Evolutionary conservation across 2,797 vertebrate species (phyloP), one percentile per base, ranked within the genome.

Genomic region (Spea hammondii): DNA sequence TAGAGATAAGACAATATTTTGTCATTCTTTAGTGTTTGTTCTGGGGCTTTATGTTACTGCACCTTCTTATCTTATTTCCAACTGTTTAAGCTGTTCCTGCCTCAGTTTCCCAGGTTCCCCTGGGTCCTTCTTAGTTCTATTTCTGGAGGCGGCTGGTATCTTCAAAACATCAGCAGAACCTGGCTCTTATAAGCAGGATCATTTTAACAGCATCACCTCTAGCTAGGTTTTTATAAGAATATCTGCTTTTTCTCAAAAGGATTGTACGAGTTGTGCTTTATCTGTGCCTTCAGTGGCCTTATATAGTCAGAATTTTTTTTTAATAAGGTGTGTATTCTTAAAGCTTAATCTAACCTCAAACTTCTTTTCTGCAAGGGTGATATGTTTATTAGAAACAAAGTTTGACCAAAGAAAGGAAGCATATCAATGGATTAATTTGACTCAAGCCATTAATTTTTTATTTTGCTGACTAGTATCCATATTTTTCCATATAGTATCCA

Each of bases 81-180:
- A 4, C 57, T 72, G 67, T 65, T 72, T 50, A 49, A 10, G 5
- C 65, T 46, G 76, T 76, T 72, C 62, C 79, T 72, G 79, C 48
- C 50, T 69, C 49, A 10, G 50, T 77, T 77, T 73, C 32, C 70
- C 70, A 68, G 48, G 70, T 72, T 69, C 69, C 70, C 62, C 74
- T 67, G 74, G 79, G 74, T 81, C 64, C 48, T 62, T 76, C 59
- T 67, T 64, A 53, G 54, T 77, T 82, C 79, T 82, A 82, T 82
- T 77, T 77, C 68, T 73, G 79, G 65, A 82, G 79, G 65, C 68
- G 70, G 17, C 49, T 73, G 48, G 55, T 72, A 64, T 75, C 55
- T 48, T 65, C 59, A 47, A 81, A 49, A 82, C 79, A 73, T 81
- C 79, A 81, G 77, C 65, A 77, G 75, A 77, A 74, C 14, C 12